phyloP scores from a whole-genome alignment of 2,113 vertebrate species.

The Sisor rabdophorus region DNA sequence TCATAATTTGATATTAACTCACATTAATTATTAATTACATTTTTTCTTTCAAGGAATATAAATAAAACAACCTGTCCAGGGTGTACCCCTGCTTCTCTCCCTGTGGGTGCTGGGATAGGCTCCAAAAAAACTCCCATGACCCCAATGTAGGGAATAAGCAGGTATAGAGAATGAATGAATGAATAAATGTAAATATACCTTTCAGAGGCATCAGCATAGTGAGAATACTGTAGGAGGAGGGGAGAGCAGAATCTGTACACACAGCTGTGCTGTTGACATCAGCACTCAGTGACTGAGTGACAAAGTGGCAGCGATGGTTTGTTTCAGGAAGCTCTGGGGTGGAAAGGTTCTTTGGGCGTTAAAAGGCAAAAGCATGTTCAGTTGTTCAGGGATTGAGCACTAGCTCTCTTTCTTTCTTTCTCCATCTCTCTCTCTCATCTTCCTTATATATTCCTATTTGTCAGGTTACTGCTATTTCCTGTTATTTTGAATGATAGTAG shows the following conservation, averaged over 20 bases:
- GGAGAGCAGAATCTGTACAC: neutral
- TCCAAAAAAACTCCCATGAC: too few species aligned
- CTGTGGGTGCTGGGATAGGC: too few species aligned
- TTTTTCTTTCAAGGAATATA: too few species aligned
- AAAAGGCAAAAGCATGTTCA: constrained; percentile 10
- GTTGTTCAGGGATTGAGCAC: neutral
- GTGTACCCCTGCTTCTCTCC: too few species aligned
- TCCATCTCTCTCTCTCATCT: neutral
- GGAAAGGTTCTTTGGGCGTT: constrained; percentile 3
- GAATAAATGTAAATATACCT: too few species aligned
- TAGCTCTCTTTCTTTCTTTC: neutral
- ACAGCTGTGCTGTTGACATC: constrained; percentile 26
- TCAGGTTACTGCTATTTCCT: neutral
- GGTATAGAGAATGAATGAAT: too few species aligned
- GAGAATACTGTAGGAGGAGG: neutral
- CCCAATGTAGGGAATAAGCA: too few species aligned
- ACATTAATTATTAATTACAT: too few species aligned
- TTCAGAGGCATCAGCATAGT: neutral
- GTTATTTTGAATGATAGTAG: neutral
- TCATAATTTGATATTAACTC: too few species aligned
- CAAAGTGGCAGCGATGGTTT: constrained; percentile 16
- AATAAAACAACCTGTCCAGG: too few species aligned
- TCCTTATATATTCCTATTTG: constrained; percentile 7
- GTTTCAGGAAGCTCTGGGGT: constrained; percentile 18
- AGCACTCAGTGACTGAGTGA: constrained; percentile 19